These are phyloP conservation scores for Tapirus terrestris DNA, from an alignment of 2,113 vertebrate species.

Conservation along the genomic window DNA sequence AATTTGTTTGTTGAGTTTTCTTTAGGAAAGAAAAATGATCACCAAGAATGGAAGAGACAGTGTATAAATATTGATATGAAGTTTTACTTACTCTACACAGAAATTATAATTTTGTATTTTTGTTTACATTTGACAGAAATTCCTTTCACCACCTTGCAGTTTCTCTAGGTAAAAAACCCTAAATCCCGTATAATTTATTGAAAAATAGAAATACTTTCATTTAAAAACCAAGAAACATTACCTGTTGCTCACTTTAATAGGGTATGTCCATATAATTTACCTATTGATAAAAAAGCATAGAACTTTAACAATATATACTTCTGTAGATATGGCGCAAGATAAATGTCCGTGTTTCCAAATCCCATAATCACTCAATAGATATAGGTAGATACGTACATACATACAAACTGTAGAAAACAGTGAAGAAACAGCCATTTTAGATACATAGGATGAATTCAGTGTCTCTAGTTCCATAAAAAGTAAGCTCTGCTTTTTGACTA, in stretches of 20 bases:
- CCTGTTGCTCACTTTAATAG: neutral
- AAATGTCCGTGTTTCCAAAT: neutral
- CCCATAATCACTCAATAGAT: neutral
- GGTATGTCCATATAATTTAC: neutral
- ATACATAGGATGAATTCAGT: neutral
- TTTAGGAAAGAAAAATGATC: neutral
- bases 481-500: neutral
- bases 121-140: neutral
- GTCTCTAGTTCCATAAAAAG: neutral
- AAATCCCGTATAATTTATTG: neutral
- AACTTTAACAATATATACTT: neutral
- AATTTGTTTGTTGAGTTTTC: neutral
- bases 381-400: neutral
- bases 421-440: neutral
- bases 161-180: neutral
- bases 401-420: too few relatives aligned
- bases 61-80: neutral
- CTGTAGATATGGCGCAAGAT: neutral
- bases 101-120: neutral
- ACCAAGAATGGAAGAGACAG: fast-evolving
- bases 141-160: neutral
- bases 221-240: neutral
- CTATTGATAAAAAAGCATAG: neutral
- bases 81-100: neutral
- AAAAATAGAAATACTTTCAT: neutral